Evolutionary conservation across 1,140 invertebrate species (phyloP), one percentile per base, ranked within the genome.

Genomic region (Trichonephila clavipes): DNA sequence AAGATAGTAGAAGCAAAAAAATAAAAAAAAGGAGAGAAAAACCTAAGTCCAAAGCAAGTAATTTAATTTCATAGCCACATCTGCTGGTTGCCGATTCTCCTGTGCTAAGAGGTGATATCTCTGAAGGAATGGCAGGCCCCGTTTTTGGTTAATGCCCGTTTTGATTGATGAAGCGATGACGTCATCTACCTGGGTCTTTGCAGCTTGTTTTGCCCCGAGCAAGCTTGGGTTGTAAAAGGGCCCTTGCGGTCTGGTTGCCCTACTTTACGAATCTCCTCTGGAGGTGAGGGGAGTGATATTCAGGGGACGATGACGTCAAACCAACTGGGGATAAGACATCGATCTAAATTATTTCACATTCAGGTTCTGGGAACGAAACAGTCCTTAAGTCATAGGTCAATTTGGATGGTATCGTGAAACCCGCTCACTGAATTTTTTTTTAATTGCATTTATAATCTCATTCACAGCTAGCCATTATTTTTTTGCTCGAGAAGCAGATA

Each of bases 11-110:
- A 83, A 83, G 81, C 18, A 83, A 44, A 44, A 40, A 40, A 40
- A 21, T 1, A n/a, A 83, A 40, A 19, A 77, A 77, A 21, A 64
- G 59, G 12, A 58, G 59, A 85, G 21, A 58, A 21, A 24, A 40
- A 34, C 72, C 44, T 21, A 90, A 61, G 58, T 81, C 18, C 28
- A 34, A 16, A 58, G 58, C 21, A 69, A 77, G 72, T 87, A 64
- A 87, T 87, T 87, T 87, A 87, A 87, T 87, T 87, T 87, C 88
- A 58, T 77, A 66, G 51, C 62, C 44, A 72, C 89, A 91, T 77
- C 89, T 91, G 89, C 61, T 64, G 19, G 58, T 12, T 4, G 34
- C 28, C 6, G 72, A 77, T 77, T 77, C 28, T 28, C 28, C 10
- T 77, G 72, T 40, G 5, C 34, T 40, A 7, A 18, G 72, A 77